Percentiles rank a stretch among this genome's conserved stretches.
phyloP scores from a whole-genome alignment of 2,888 invertebrate species.

The Agrochola lychnidis region DNA sequence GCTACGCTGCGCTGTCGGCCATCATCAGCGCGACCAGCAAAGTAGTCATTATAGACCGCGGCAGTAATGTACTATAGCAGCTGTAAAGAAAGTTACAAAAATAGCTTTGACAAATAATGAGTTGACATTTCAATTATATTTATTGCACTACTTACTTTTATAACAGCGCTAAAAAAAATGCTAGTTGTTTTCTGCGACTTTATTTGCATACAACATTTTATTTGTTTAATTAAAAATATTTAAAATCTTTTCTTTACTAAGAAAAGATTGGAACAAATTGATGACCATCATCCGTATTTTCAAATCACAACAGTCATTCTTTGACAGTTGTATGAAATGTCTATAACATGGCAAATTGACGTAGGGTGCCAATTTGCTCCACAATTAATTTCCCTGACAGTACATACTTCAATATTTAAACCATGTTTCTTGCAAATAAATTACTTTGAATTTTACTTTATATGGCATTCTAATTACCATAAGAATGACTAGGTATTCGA shows the following conservation, averaged over 20 bases:
- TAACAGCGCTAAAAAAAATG: neutral
- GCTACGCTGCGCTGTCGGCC: no score
- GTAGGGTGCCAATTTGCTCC: neutral
- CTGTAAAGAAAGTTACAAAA: neutral
- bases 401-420: neutral
- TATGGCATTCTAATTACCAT: neutral
- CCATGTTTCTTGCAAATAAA: neutral
- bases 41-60: no score
- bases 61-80: no score
- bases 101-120: neutral
- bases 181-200: neutral
- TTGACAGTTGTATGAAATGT: neutral
- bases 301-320: neutral
- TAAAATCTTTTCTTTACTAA: neutral
- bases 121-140: conserved; percentile 1
- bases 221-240: neutral
- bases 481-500: neutral
- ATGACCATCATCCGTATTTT: neutral
- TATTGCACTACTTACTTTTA: neutral
- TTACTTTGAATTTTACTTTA: neutral
- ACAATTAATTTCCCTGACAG: neutral
- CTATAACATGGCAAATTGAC: neutral
- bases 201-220: neutral
- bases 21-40: no score
- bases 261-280: neutral